Conservation (phyloP, 2,113 vertebrate species). For the Toxostoma redivivum region DNA sequence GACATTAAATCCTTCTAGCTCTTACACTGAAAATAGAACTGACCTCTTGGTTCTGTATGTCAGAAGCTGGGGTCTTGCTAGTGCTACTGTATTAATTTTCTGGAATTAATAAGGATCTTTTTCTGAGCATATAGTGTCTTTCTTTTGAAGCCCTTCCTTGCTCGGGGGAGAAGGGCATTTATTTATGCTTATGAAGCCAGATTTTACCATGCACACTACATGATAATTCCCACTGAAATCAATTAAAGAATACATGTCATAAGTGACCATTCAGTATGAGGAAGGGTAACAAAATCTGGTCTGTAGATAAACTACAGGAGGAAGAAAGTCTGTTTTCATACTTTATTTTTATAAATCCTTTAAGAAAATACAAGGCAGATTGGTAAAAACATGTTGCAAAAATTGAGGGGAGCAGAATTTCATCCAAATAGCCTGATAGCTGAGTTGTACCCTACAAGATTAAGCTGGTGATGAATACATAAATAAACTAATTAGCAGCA, state of each 20-base stretch:
- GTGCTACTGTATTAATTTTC: background rate
- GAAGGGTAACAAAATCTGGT: background rate
- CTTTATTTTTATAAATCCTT: background rate
- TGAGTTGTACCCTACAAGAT: background rate
- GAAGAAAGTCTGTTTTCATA: background rate
- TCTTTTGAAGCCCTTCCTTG: slow-evolving; percentile 1
- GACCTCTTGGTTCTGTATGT: background rate
- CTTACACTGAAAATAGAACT: background rate
- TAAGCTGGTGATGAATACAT: background rate
- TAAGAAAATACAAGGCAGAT: background rate
- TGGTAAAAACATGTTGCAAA: background rate
- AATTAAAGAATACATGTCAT: background rate
- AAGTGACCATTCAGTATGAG: background rate
- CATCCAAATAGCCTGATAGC: background rate
- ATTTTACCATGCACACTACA: background rate
- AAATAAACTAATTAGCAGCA: slow-evolving; percentile 30
- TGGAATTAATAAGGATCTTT: background rate
- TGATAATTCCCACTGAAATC: slow-evolving; percentile 39
- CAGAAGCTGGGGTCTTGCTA: background rate
- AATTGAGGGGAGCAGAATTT: background rate
- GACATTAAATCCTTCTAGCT: background rate
- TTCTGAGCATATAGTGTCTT: background rate
- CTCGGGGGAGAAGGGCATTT: background rate
- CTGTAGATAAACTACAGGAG: background rate
- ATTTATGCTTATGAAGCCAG: slow-evolving; percentile 13